Percentiles rank a stretch among this genome's conserved stretches.
Evolutionary conservation across 2,113 vertebrate species (phyloP).

Genomic region (Isurus oxyrinchus): DNA sequence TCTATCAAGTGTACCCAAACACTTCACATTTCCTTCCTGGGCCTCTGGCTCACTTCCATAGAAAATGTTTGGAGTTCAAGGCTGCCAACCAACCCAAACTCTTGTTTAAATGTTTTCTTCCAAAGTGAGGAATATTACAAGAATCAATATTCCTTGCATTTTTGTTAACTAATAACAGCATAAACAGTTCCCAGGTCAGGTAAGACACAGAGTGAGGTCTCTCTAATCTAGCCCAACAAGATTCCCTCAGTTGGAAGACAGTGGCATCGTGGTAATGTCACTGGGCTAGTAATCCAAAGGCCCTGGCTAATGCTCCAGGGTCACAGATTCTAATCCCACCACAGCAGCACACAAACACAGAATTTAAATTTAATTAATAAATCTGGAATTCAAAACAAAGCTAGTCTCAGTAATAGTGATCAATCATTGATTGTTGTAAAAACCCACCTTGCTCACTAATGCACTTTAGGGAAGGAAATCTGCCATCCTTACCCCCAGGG

Average conservation of each 20-base stretch:
- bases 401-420: too few species aligned
- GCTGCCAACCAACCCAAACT: background rate
- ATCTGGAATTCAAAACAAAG: too few species aligned
- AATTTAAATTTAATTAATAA: too few species aligned
- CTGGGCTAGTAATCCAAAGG: too few species aligned
- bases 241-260: background rate
- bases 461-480: too few species aligned
- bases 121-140: background rate
- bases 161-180: background rate
- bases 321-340: too few species aligned
- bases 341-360: too few species aligned
- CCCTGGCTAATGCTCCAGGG: too few species aligned
- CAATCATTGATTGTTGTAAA: too few species aligned
- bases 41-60: background rate
- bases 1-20: slow-evolving; percentile 2
- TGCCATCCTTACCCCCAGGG: too few species aligned
- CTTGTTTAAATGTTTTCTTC: background rate
- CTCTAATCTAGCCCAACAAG: background rate
- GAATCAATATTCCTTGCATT: background rate
- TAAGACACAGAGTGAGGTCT: background rate
- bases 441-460: too few species aligned
- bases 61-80: background rate
- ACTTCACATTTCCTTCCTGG: background rate
- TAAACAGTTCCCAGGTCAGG: background rate
- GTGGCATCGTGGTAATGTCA: too few species aligned